A percentile compares a stretch with the other conserved stretches of the same genome.
Conservation (phyloP, 2,888 invertebrate species). For the Tenthredo scrophulariae region DNA sequence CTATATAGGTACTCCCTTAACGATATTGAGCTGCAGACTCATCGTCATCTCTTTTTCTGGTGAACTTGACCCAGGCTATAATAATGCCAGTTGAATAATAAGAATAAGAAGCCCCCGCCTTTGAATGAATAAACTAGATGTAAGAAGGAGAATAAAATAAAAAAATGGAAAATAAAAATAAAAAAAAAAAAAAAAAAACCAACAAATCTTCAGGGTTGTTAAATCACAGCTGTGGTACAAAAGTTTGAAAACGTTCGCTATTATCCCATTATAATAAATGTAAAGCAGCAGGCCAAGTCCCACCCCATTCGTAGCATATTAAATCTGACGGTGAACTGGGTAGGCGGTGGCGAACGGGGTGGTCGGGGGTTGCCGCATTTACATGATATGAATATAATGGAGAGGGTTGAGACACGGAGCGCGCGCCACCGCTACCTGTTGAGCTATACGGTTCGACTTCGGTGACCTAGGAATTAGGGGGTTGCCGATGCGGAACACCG, state of each 20-base stretch:
- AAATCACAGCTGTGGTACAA: constrained; percentile 27
- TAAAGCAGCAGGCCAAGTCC: constrained; percentile 64
- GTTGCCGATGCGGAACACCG: background rate
- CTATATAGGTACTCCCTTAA: background rate
- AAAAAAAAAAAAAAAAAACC: constrained; percentile 55
- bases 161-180: constrained; percentile 50
- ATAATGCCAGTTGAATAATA: constrained; percentile 31
- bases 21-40: background rate
- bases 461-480: constrained; percentile 69
- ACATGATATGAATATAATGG: constrained; percentile 78
- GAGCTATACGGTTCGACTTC: constrained; percentile 71
- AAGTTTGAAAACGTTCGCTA: constrained; percentile 60
- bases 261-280: constrained; percentile 72
- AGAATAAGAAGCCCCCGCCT: constrained; percentile 40
- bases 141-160: constrained; percentile 46
- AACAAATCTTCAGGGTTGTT: constrained; percentile 56
- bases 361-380: constrained; percentile 69
- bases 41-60: background rate
- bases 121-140: constrained; percentile 30
- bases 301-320: constrained; percentile 52
- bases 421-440: constrained; percentile 75
- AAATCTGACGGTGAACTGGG: constrained; percentile 41
- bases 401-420: constrained; percentile 69
- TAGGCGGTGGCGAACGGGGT: constrained; percentile 54
- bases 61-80: background rate